A percentile compares a stretch with the other conserved stretches of the same genome.
These are phyloP conservation scores for Calliphora vicina DNA, from an alignment of 1,140 invertebrate genomes.

Conservation along the genomic window DNA sequence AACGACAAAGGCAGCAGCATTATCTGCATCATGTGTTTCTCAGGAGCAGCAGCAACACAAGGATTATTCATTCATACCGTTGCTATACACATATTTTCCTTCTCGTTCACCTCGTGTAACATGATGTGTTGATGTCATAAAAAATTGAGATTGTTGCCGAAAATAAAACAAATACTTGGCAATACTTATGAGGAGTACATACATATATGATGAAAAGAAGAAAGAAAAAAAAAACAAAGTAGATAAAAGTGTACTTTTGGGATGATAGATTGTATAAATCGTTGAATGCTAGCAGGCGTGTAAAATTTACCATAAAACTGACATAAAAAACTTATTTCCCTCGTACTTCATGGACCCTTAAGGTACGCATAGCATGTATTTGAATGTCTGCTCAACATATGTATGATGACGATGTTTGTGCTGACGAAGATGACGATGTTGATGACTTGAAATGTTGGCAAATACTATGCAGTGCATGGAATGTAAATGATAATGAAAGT, in stretches of 20 bases:
- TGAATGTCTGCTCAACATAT: not conserved
- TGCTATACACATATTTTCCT: not conserved
- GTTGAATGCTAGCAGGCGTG: constrained; percentile 1
- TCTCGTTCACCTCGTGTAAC: not conserved
- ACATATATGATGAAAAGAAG: not conserved
- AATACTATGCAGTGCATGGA: not conserved
- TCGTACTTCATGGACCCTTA: not conserved
- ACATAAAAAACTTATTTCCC: not conserved
- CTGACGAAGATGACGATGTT: not conserved
- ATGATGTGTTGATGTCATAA: constrained; percentile 9
- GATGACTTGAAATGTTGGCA: not conserved
- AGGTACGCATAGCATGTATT: not conserved
- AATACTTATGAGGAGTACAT: not conserved
- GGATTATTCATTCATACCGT: not conserved
- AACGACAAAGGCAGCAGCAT: not conserved
- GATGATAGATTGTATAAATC: constrained; percentile 14
- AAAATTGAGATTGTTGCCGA: constrained; percentile 5
- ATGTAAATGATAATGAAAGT: not conserved
- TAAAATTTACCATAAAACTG: constrained; percentile 17
- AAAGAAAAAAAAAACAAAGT: not conserved
- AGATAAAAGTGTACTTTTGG: not conserved
- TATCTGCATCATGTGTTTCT: not conserved
- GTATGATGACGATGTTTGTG: not conserved
- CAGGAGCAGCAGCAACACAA: not conserved
- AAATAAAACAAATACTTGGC: not conserved